These are phyloP conservation scores for Archocentrus centrarchus DNA, from an alignment of 2,113 vertebrate species.

Conservation along the genomic window DNA sequence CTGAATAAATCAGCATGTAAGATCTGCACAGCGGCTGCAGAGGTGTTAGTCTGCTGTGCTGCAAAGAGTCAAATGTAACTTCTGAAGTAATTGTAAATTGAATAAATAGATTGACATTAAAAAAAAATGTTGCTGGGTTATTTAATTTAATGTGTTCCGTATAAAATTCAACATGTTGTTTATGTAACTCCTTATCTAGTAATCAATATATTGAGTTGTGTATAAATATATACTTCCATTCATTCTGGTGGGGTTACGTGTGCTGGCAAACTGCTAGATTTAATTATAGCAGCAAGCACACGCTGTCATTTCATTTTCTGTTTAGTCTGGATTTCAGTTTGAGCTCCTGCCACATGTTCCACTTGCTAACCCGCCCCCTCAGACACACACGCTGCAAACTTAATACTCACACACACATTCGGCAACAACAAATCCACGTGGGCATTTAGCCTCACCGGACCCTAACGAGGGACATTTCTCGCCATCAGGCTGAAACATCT, in stretches of 20 bases:
- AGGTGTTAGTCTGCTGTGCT: not conserved
- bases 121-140: not conserved
- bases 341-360: slow-evolving; percentile 17
- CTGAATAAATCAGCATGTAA: not conserved
- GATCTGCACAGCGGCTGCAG: not conserved
- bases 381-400: not conserved
- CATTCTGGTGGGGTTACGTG: slow-evolving; percentile 2
- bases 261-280: not conserved
- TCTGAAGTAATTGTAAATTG: not conserved
- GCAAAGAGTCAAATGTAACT: not conserved
- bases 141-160: not conserved
- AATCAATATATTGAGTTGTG: not conserved
- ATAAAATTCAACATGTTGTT: not conserved
- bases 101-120: not conserved
- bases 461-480: slow-evolving; percentile 55
- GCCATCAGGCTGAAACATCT: slow-evolving; percentile 31
- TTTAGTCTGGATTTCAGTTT: slow-evolving; percentile 31
- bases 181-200: too few relatives aligned
- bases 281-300: slow-evolving; percentile 7
- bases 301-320: slow-evolving; percentile 8
- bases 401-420: not conserved
- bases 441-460: slow-evolving; percentile 40
- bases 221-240: slow-evolving; percentile 15
- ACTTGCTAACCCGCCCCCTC: not conserved
- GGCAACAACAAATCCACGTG: slow-evolving; percentile 34